Percentiles rank a stretch among this genome's conserved stretches.
Conservation (phyloP, 92 coral and sea anemone genomes). For the Umimayanthus chanpuru region DNA sequence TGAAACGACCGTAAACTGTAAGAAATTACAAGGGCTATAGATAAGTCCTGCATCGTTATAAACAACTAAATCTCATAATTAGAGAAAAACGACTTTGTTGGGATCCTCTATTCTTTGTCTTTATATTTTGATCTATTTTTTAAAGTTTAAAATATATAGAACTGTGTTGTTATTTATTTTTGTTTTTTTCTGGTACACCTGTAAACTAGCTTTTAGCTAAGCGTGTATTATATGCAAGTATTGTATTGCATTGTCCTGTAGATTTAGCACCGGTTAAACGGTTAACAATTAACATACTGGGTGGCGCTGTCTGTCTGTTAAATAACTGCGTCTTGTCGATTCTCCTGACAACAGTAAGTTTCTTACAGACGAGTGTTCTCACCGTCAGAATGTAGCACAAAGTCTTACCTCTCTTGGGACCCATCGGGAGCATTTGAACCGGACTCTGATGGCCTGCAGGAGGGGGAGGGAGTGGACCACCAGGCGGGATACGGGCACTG, state of each 20-base stretch:
- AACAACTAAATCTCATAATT: not conserved
- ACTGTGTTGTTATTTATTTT: too few species aligned
- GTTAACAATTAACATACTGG: not conserved
- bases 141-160: too few species aligned
- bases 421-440: slow-evolving; percentile 18
- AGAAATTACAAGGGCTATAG: not conserved
- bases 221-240: too few species aligned
- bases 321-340: not conserved
- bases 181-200: too few species aligned
- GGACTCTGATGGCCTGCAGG: slow-evolving; percentile 42
- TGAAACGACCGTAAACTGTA: too few species aligned
- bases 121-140: too few species aligned
- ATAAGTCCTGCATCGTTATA: not conserved
- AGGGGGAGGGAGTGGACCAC: slow-evolving; percentile 32
- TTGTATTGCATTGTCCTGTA: too few species aligned
- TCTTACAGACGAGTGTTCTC: not conserved
- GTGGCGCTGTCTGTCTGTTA: not conserved
- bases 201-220: too few species aligned
- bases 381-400: not conserved
- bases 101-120: too few species aligned
- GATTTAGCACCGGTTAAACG: too few species aligned
- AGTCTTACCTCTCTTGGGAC: slow-evolving; percentile 36
- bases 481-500: slow-evolving; percentile 36
- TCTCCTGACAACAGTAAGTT: not conserved
- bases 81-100: too few species aligned